phyloP scores from a whole-genome alignment of 2,797 vertebrate genomes.

The Cuniculus paca region DNA sequence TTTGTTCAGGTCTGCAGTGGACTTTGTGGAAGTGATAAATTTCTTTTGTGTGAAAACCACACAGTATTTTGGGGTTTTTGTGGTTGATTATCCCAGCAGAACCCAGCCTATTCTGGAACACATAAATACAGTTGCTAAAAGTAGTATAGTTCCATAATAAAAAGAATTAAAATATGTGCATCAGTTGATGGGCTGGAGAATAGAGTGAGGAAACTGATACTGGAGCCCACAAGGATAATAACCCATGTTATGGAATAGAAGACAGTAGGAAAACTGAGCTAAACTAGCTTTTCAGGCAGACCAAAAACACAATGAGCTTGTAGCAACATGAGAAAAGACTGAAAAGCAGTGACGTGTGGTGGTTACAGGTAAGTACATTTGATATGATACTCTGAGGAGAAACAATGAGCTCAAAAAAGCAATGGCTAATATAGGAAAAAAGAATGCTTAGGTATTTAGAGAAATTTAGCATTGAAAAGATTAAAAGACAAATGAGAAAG shows the following conservation, averaged over 20 bases:
- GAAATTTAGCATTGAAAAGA: background rate
- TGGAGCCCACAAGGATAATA: background rate
- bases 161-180: background rate
- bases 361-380: background rate
- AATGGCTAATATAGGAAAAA: background rate
- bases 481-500: background rate
- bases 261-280: background rate
- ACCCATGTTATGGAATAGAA: background rate
- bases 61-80: background rate
- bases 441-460: background rate
- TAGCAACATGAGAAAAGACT: background rate
- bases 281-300: background rate
- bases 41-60: background rate
- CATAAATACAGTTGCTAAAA: background rate
- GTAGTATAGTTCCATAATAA: background rate
- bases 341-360: background rate
- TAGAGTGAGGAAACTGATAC: background rate
- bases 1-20: background rate
- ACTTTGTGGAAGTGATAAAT: background rate
- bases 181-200: background rate
- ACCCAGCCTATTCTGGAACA: background rate
- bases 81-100: background rate
- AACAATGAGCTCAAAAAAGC: background rate
- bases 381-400: background rate
- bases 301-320: background rate